Evolutionary conservation across 2,888 invertebrate species (phyloP).

Genomic region (Scaptomyza polygonia): DNA sequence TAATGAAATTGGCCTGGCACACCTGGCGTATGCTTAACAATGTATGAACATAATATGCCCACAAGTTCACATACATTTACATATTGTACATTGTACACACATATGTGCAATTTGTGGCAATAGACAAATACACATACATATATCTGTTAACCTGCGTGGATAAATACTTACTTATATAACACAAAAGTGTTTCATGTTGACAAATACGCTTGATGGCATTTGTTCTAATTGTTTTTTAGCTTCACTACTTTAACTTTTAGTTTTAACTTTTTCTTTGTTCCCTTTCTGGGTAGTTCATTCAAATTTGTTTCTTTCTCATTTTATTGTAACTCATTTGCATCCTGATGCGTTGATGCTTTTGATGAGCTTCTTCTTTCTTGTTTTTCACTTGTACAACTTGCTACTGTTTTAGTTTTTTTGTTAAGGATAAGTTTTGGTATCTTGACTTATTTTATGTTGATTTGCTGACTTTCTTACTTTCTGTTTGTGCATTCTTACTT

Average conservation of each 20-base stretch:
- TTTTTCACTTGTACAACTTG: neutral
- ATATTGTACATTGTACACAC: neutral
- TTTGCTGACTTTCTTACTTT: no score
- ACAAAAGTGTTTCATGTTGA: slow-evolving; percentile 27
- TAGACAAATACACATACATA: slow-evolving; percentile 4
- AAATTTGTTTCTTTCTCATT: slow-evolving; percentile 22
- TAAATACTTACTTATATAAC: slow-evolving; percentile 11
- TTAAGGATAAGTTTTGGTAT: neutral
- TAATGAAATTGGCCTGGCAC: slow-evolving; percentile 57
- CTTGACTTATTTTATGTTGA: neutral
- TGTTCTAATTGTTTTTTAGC: slow-evolving; percentile 15
- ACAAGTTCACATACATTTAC: slow-evolving; percentile 53
- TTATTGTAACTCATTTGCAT: slow-evolving; percentile 32
- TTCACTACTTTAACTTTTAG: slow-evolving; percentile 10
- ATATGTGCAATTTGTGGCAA: no score
- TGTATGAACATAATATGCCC: slow-evolving; percentile 49
- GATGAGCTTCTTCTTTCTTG: neutral
- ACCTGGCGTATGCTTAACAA: slow-evolving; percentile 38
- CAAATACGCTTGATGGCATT: slow-evolving; percentile 26
- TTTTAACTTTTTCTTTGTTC: slow-evolving; percentile 3
- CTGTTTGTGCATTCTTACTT: neutral
- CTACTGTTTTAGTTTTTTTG: neutral
- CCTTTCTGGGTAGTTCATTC: slow-evolving; percentile 14
- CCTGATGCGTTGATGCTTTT: slow-evolving; percentile 6
- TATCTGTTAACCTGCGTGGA: slow-evolving; percentile 14